phyloP scores from a whole-genome alignment of 1,140 invertebrate species.

The Trachelipus rathkii region DNA sequence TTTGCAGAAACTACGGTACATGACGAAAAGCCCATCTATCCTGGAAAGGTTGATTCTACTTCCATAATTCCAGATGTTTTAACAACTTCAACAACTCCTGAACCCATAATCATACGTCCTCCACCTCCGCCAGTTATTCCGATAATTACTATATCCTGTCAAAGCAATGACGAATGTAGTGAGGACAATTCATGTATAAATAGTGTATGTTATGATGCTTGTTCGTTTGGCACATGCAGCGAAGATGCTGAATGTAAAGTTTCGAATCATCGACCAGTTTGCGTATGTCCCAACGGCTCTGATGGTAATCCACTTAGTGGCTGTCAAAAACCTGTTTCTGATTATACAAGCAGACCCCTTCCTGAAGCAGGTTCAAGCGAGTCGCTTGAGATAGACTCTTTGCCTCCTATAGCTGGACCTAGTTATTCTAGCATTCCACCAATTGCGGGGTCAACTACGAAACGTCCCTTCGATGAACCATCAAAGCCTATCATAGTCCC shows the following conservation, averaged over 20 bases:
- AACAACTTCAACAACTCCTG: conserved; percentile 64
- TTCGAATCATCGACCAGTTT: conserved; percentile 73
- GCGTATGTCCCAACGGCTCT: conserved; percentile 63
- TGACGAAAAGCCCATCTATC: conserved; percentile 58
- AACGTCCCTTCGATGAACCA: conserved; percentile 64
- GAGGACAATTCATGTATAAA: conserved; percentile 65
- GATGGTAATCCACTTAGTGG: conserved; percentile 43
- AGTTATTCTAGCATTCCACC: conserved; percentile 64
- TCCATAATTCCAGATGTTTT: conserved; percentile 59
- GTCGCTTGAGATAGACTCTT: conserved; percentile 62
- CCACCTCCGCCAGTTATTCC: conserved; percentile 56
- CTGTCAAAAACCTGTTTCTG: conserved; percentile 24
- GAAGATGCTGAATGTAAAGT: conserved; percentile 68
- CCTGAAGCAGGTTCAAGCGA: conserved; percentile 60
- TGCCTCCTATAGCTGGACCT: conserved; percentile 61
- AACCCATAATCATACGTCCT: conserved; percentile 30
- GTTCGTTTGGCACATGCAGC: conserved; percentile 62
- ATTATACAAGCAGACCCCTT: conserved; percentile 48
- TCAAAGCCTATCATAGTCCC: conserved; percentile 68
- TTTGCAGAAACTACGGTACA: conserved; percentile 10
- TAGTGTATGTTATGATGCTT: conserved; percentile 67
- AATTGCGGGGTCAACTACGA: conserved; percentile 62
- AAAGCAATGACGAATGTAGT: conserved; percentile 59
- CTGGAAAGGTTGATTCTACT: conserved; percentile 60
- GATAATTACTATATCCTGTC: conserved; percentile 30